Base-by-base conservation (phyloP, 2,113 vertebrate genomes). In the Ceuthmochares aereus region DNA sequence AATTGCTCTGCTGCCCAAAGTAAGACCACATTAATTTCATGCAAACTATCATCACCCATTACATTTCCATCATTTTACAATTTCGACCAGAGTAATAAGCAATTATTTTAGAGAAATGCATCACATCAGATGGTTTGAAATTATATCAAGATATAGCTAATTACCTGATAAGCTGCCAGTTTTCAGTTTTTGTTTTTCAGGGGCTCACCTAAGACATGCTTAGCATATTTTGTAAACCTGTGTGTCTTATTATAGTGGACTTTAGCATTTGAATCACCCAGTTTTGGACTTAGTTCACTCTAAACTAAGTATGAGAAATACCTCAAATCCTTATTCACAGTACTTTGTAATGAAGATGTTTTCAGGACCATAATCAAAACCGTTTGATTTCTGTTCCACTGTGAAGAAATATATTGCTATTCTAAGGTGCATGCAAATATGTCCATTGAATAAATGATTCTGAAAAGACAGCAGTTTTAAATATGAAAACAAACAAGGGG, bases 1-100 rank as follows among this genome's bases (percentile, higher is more conserved):
- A 98, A 89, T 8, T 99, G 87, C 97, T 99, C 87, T 99, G 98
- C 96, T 99, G 98, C 76, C 98, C 98, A 67, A 98, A 98, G 98
- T 98, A 98, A 98, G 97, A 51, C 34, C 47, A 66, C 9, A 3
- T 17, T 59, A 4, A 18, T 43, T 67, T 77, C n/a, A 5, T 22
- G 18, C 7, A n/a, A 34, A 19, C 40, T 54, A 54, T 12, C 37
- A 32, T 12, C 9, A 23, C 21, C 23, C 18, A 1, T 45, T 63
- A 0, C 4, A 63, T 20, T 64, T 36, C 62, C 29, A 70, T 16
- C 17, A 0, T n/a, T 63, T 67, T 8, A 56, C 20, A 34, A 52
- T 32, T 93, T 55, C 37, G 56, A 51, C 20, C 15, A 4, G 2
- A 3, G 6, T 14, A 63, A 55, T 12, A 49, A 43, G 58, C 15